Base-by-base conservation (phyloP, 1,140 invertebrate genomes). In the Lycorma delicatula region DNA sequence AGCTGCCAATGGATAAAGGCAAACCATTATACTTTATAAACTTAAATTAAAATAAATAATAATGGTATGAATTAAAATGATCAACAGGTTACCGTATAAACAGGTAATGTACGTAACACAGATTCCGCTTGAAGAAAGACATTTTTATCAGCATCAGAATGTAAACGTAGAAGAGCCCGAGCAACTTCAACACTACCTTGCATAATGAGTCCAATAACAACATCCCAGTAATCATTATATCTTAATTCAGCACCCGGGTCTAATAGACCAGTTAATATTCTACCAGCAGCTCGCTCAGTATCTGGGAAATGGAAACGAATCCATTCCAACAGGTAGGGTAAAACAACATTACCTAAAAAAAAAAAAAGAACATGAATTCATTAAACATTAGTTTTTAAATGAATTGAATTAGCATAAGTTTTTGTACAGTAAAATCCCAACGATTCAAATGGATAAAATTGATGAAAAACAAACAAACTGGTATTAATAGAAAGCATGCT, bases 251-350 rank as follows among this genome's bases (percentile, higher is more conserved):
- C 61, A 13, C 57, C 61, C 49, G 49, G 54, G 44, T 62, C 58
- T 31, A 56, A 20, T 16, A 48, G 28, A 18, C 46, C 25, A 3
- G 48, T 61, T 25, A 89, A 65, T 55, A 89, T 74, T 63, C 79
- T 79, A 1, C 79, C 76, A 0, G 86, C 86, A 29, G 76, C 72
- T 55, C 83, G 73, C 67, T 89, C 87, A 36, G 84, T 81, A 44
- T 83, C 80, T 0, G 85, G 84, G 70, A 91, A 93, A 70, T 96
- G 91, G 70, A 91, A 88, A 6, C 83, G 75, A 1, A 92, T 80
- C 93, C 93, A 97, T 60, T 92, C 84, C 13, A 93, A 66, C 23
- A 97, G 69, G 67, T 87, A 84, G 0, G 82, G 83, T 29, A 89
- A 72, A 2, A 89, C 77, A 20, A 83, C 72, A 64, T 86, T 83